Evolutionary conservation across 2,113 vertebrate species (phyloP), one percentile per base, ranked within the genome.

Genomic region (Barbus barbus): DNA sequence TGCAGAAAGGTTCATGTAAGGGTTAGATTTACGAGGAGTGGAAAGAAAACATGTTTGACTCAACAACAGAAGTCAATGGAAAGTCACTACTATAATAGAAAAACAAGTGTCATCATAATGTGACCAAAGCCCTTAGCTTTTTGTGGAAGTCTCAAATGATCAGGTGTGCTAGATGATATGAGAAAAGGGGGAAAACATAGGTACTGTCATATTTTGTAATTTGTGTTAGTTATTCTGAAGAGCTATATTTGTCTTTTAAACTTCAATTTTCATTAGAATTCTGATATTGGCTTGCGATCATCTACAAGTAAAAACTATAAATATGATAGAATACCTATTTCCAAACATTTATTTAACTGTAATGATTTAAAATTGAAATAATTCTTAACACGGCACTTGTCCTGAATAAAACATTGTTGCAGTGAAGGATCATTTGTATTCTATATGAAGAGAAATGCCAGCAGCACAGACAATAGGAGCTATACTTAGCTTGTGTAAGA

Each of bases 361-460:
- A 38, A 20, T 67, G 7, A 67, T 36, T 36, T 9, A 36, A 67
- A 65, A 69, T 2, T 69, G 9, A 38, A 74, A 26, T 74, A 14
- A 24, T 3, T 74, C 26, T 46, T 2, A 74, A 24, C n/a, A 46
- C 5, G n/a, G 22, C 28, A 56, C 11, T 24, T 13, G 11, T 58
- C n/a, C 51, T 58, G 31, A 33, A 77, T 56, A 77, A 33, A 36
- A 36, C 26, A 33, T 20, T 14, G 28, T 14, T 41, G 33, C 56
- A 26, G 4, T 44, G 16, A 36, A 79, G 14, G n/a, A 61, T 44
- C 11, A 28, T 79, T 79, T 79, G 24, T 63, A 44, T 79, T 79
- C 31, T 2, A 58, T 36, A 24, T 41, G 58, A 36, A 60, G 20
- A 36, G 53, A 38, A 7, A n/a, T 73, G n/a, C 71, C 13, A 79